Conservation (phyloP, 1,140 invertebrate species). For the Oncopodura yosiiana region DNA sequence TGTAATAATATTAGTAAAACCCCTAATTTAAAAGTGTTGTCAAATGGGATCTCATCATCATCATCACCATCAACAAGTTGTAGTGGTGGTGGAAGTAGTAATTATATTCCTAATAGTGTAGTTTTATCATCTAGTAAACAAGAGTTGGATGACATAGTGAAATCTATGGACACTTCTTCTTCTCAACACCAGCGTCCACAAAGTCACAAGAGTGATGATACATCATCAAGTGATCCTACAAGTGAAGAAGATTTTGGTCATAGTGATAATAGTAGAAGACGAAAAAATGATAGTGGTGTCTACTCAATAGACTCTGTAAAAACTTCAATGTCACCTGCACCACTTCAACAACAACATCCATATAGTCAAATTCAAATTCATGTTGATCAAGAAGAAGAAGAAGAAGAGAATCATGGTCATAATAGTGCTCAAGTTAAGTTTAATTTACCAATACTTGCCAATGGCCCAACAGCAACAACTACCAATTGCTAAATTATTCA, state of each 20-base stretch:
- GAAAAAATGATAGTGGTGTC: conserved; percentile 34
- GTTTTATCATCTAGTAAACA: background rate
- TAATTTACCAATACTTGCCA: no score
- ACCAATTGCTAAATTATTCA: no score
- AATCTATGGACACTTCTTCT: background rate
- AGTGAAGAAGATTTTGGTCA: background rate
- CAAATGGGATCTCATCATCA: background rate
- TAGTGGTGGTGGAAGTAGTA: conserved; percentile 7
- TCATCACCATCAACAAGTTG: background rate
- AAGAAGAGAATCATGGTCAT: no score
- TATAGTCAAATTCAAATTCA: no score
- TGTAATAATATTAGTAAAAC: background rate
- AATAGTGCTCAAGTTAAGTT: no score
- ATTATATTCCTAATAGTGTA: conserved; percentile 21
- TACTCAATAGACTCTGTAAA: conserved; percentile 28
- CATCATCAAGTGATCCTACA: background rate
- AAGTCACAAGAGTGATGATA: background rate
- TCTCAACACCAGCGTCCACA: background rate
- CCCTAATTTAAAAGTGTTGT: background rate
- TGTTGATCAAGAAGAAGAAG: no score
- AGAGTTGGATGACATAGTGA: conserved; percentile 1
- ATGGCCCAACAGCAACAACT: no score
- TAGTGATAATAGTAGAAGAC: conserved; percentile 3
- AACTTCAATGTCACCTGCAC: no score
- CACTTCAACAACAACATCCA: no score